Percentiles rank a stretch among this genome's conserved stretches.
Conservation (phyloP, 2,113 vertebrate genomes). For the Psammodynastes pulverulentus region DNA sequence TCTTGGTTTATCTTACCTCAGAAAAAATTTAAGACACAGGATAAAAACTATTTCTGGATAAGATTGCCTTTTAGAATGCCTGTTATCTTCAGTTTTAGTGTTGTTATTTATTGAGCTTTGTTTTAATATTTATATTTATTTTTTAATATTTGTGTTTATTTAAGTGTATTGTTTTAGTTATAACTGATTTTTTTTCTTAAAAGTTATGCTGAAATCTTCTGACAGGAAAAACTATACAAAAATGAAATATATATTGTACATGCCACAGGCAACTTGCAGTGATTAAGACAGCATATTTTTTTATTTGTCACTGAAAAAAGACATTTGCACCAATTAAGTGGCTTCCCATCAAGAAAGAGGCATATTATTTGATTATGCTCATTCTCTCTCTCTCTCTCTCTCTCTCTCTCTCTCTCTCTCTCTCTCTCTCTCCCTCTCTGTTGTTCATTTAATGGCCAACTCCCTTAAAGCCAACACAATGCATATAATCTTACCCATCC, state of each 20-base stretch:
- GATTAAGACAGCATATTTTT: not conserved
- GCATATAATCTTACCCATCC: not conserved
- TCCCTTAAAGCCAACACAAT: not conserved
- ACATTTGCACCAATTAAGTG: not conserved
- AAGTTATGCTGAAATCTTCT: not conserved
- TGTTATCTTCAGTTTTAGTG: not conserved
- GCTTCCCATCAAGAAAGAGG: not conserved
- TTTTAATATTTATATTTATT: not conserved
- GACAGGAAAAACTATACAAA: not conserved
- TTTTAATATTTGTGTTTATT: not conserved
- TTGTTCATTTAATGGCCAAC: not conserved
- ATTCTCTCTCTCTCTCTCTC: not conserved
- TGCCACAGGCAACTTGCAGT: not conserved
- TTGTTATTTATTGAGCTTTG: not conserved
- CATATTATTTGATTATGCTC: not conserved
- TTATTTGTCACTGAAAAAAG: not conserved
- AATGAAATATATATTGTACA: not conserved
- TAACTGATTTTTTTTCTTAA: not conserved
- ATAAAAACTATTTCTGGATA: not conserved
- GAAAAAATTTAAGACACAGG: not conserved
- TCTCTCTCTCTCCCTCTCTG: not conserved
- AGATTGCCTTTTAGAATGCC: not conserved
- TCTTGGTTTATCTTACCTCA: too few relatives aligned
- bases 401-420: fast-evolving
- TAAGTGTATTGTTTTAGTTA: not conserved